Evolutionary conservation across 2,797 vertebrate genomes (phyloP), one percentile per base, ranked within the genome.

Genomic region (Gambusia yucatana): DNA sequence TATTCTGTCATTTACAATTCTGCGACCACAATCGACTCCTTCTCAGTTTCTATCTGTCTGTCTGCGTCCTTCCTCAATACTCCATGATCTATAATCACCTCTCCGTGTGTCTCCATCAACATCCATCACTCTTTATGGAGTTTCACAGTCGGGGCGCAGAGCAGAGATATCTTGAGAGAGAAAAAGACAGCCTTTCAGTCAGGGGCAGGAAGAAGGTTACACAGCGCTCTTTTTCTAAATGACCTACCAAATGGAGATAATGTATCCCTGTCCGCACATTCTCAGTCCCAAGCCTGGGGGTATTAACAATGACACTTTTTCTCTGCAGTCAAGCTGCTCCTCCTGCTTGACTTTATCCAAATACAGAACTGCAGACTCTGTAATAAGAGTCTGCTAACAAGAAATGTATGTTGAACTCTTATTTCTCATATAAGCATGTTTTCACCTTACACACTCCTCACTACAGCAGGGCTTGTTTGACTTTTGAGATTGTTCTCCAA

Each of bases 111-210:
- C 88, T 90, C 86, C 91, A 94, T 94, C 91, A 93, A 81, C 93
- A 94, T 95, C 89, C 91, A 92, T 94, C 91, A 93, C 79, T 87
- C 90, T 89, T 93, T 87, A 91, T 91, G 90, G 91, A 91, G 87
- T 91, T 90, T 93, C 80, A 9, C 91, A 87, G 90, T 89, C 76
- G 87, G 90, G 85, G 89, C 28, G 14, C 84, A 61, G 80, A 85
- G 84, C 71, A 90, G 76, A 76, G 81, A 78, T 83, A 89, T 79
- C 43, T 47, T 80, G 73, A 80, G 85, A 77, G 84, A 77, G 75
- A 73, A 78, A 80, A 84, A 83, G 81, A 83, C 86, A 88, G 87
- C 83, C 87, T 88, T 91, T 77, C 72, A 87, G 81, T 91, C 90
- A 91, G 91, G 91, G 92, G 82, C 84, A 92, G 77, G 72, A 80